Evolutionary conservation across 2,113 vertebrate species (phyloP), one percentile per base, ranked within the genome.

Genomic region (Dendrocopos noguchii): DNA sequence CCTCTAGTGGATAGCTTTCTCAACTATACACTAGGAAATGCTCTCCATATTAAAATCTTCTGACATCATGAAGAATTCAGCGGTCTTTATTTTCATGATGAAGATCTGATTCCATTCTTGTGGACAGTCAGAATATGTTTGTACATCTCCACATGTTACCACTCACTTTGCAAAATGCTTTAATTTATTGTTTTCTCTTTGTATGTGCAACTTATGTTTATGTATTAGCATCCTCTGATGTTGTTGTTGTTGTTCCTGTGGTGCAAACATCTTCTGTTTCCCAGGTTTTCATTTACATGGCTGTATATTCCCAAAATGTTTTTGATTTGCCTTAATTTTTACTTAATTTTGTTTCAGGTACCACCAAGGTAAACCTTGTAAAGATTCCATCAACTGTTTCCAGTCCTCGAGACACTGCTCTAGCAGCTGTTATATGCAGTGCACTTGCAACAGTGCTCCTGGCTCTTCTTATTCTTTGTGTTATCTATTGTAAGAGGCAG

Each of bases 401-500:
- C 89, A 99, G 99, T 84, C 99, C 99, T 3, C 97, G 98, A 80
- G 99, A 99, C 96, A 98, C 99, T 25, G 99, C 99, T 28, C 97
- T 99, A 87, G 99, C 99, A 1, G 99, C 99, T 0, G 98, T 99
- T 67, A 99, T 99, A 97, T 99, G 99, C 97, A 99, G 99, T 7
- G 99, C 99, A 6, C 97, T 99, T 95, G 98, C 99, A 15, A 99
- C 98, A 0, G 99, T 99, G 52, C 98, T 99, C 77, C 97, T 99
- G 73, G 99, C 99, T 59, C 98, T 99, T 61, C 98, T 99, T 53
- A 98, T 99, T 86, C 98, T 99, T n/a, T 99, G 99, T 12, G 96
- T 98, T 92, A 99, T 99, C 97, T 99, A 99, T 84, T 99, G 99
- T 92, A 99, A 99, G 97, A 98, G 99, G 55, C 99, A 99, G 95